Evolutionary conservation across 2,888 invertebrate species (phyloP).

Genomic region (Tipula vernalis): DNA sequence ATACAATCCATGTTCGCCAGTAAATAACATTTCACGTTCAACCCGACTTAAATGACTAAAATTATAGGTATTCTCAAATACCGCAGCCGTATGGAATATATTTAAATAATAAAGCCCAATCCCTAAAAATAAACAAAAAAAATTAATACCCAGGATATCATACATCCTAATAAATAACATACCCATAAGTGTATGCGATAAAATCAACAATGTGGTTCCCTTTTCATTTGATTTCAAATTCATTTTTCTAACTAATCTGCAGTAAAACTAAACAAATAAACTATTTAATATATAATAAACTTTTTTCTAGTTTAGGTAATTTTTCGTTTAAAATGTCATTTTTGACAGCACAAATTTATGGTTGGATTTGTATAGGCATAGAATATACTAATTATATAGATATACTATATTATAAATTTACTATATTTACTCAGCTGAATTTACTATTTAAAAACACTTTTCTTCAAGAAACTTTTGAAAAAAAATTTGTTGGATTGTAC

Average conservation of each 20-base stretch:
- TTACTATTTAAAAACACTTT: too few species aligned
- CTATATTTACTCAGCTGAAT: too few species aligned
- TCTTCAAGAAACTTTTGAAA: too few species aligned
- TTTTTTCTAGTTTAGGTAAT: too few species aligned
- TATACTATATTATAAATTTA: too few species aligned
- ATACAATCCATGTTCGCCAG: constrained; percentile 83
- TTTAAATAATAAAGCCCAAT: constrained; percentile 45
- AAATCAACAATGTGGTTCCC: not conserved
- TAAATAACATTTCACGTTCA: constrained; percentile 74
- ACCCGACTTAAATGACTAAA: constrained; percentile 71
- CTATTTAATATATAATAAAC: not conserved
- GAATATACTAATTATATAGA: too few species aligned
- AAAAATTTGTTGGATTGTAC: too few species aligned
- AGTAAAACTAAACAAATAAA: not conserved
- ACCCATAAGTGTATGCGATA: not conserved
- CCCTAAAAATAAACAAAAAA: constrained; percentile 35
- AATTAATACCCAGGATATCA: too few species aligned
- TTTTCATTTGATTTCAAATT: not conserved
- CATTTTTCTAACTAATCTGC: not conserved
- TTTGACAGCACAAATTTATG: not conserved
- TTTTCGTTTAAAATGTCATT: not conserved
- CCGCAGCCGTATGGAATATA: constrained; percentile 47
- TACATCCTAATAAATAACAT: not conserved
- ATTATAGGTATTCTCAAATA: constrained; percentile 75
- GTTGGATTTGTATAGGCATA: too few species aligned